Evolutionary conservation across 2,888 invertebrate genomes (phyloP), one percentile per base, ranked within the genome.

Genomic region (Drosophila eohydei): DNA sequence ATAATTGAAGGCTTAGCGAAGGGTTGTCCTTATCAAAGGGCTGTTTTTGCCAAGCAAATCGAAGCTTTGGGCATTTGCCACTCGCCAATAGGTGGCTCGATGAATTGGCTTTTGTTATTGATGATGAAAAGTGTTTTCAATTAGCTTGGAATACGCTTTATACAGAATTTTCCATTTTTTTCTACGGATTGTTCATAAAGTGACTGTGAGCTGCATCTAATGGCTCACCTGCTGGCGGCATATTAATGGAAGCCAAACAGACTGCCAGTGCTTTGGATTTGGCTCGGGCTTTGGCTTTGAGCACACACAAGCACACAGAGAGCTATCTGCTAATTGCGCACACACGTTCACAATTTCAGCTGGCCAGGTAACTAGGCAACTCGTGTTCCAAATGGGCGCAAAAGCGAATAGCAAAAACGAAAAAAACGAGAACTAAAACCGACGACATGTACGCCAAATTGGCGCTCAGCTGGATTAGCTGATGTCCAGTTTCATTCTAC

Each of bases 391-490:
- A 79, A 78, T 81, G 78, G 69, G 74, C 16, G 64, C 38, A 61
- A 66, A 63, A 80, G 51, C 62, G 65, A 41, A 65, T 44, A 30
- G 78, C 58, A 64, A 52, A 56, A 56, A 30, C 9, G 26, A 28
- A 41, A 21, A 34, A 32, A 26, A 32, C 12, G 32, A 14, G 9
- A 14, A 34, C 30, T 11, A 32, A 80, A 73, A 62, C 44, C 46
- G 54, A 65, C 64, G 64, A 74, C 78, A 83, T 80, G 81, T 80
- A 71, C 75, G 69, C 75, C 79, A 78, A 81, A 81, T 83, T 80
- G 80, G 78, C 81, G 78, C 74, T 81, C 81, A 83, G 78, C 74
- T 65, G 80, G 80, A 83, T 80, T 83, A 80, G 84, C 78, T 67
- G 67, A 65, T 81, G 78, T 74, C 74, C 78, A 70, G 54, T 60